Percentiles rank a stretch among this genome's conserved stretches.
These are phyloP conservation scores for Steromphala cineraria DNA, from an alignment of 2,888 invertebrate species.

Conservation along the genomic window DNA sequence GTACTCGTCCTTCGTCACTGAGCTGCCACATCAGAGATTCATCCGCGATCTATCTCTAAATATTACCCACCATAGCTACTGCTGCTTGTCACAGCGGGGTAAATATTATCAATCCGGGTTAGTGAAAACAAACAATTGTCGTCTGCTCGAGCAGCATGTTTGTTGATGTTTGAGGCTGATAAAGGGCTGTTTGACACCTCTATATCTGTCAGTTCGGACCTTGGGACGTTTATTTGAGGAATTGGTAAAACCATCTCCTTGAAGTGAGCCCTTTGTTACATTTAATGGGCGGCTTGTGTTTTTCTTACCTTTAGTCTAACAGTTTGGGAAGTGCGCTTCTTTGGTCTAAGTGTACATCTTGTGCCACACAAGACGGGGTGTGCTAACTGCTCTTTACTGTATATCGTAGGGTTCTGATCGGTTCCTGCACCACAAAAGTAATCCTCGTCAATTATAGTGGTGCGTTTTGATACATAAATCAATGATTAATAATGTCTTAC, in stretches of 20 bases:
- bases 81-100: not conserved
- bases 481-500: too few species aligned
- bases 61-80: constrained; percentile 1
- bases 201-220: not conserved
- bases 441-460: too few species aligned
- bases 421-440: too few species aligned
- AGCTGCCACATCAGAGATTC: not conserved
- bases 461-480: too few species aligned
- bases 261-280: not conserved
- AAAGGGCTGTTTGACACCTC: not conserved
- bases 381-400: too few species aligned
- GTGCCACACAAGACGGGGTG: not conserved
- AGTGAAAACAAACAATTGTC: constrained; percentile 6
- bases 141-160: not conserved
- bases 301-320: not conserved
- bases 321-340: not conserved
- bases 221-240: not conserved
- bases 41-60: constrained; percentile 7
- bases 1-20: not conserved
- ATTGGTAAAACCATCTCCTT: not conserved
- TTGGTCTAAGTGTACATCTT: not conserved
- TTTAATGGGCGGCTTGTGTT: not conserved
- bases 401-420: too few species aligned
- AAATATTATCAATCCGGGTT: constrained; percentile 11
- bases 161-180: constrained; percentile 12